Evolutionary conservation across 1,140 invertebrate species (phyloP), one percentile per base, ranked within the genome.

Genomic region (Pemphigus obesinymphae): DNA sequence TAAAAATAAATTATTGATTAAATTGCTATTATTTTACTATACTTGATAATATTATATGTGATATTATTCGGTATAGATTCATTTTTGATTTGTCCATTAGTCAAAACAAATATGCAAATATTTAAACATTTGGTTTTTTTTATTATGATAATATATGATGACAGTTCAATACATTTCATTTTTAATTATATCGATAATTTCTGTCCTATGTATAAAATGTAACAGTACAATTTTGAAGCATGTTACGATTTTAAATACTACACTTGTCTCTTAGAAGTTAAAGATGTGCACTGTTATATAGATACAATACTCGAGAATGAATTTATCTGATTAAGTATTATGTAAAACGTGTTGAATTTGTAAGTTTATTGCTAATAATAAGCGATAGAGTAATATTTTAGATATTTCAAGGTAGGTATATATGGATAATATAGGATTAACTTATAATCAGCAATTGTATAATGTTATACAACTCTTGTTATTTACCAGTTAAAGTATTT

Each of bases 401-500:
- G n/a, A n/a, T n/a, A n/a, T n/a, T n/a, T n/a, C n/a, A n/a, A n/a
- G n/a, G n/a, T n/a, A n/a, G n/a, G n/a, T n/a, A n/a, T n/a, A n/a
- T n/a, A n/a, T n/a, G n/a, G n/a, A n/a, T n/a, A n/a, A n/a, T n/a
- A n/a, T n/a, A n/a, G n/a, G n/a, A n/a, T n/a, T n/a, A n/a, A n/a
- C n/a, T n/a, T n/a, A n/a, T n/a, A n/a, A n/a, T n/a, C n/a, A n/a
- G n/a, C n/a, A n/a, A n/a, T n/a, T n/a, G n/a, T n/a, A n/a, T n/a
- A n/a, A n/a, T n/a, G n/a, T n/a, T n/a, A n/a, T n/a, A n/a, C n/a
- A n/a, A n/a, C n/a, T n/a, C n/a, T n/a, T n/a, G n/a, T n/a, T 13
- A 63, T 78, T 87, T 88, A 92, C 91, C 90, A 88, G 90, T 90
- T 68, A 88, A 85, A 15, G 88, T 89, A 43, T 89, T 90, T 43